A percentile compares a stretch with the other conserved stretches of the same genome.
These are phyloP conservation scores for Epizoanthus illoricatus DNA, from an alignment of 92 coral and sea anemone species.

Conservation along the genomic window DNA sequence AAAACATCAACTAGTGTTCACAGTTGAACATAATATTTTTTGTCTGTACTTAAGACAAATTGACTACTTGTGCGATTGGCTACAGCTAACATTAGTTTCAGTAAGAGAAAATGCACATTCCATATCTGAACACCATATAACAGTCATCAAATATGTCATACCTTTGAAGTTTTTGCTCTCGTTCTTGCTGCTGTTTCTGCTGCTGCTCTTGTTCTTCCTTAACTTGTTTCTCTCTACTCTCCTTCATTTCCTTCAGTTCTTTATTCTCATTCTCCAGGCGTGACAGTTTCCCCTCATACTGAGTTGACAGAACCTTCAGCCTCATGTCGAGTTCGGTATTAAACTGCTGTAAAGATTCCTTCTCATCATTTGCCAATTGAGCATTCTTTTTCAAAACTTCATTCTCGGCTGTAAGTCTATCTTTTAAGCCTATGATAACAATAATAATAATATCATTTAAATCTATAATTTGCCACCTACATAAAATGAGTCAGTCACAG, in stretches of 20 bases:
- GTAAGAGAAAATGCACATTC: too few relatives aligned
- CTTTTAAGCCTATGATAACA: constrained; percentile 46
- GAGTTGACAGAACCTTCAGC: constrained; percentile 73
- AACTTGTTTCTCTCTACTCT: constrained; percentile 42
- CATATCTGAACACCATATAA: too few relatives aligned
- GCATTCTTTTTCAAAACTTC: constrained; percentile 76
- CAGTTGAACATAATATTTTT: too few relatives aligned
- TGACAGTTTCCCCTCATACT: constrained; percentile 75
- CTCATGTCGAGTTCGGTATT: constrained; percentile 81
- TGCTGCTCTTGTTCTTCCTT: constrained; percentile 56
- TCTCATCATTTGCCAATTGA: constrained; percentile 62
- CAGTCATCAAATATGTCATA: neutral
- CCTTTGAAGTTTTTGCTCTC: constrained; percentile 47
- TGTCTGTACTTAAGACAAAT: too few relatives aligned
- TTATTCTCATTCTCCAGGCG: constrained; percentile 86
- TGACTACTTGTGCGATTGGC: too few relatives aligned
- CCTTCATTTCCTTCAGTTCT: constrained; percentile 61
- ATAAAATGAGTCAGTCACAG: too few relatives aligned
- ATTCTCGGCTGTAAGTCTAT: constrained; percentile 72
- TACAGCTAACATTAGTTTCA: too few relatives aligned
- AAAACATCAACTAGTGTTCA: too few relatives aligned
- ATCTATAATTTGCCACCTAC: too few relatives aligned
- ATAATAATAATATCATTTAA: neutral
- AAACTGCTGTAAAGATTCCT: constrained; percentile 59
- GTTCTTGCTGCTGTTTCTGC: constrained; percentile 26